Conservation (phyloP, 2,888 invertebrate species). For the Crepidodera aurea region DNA sequence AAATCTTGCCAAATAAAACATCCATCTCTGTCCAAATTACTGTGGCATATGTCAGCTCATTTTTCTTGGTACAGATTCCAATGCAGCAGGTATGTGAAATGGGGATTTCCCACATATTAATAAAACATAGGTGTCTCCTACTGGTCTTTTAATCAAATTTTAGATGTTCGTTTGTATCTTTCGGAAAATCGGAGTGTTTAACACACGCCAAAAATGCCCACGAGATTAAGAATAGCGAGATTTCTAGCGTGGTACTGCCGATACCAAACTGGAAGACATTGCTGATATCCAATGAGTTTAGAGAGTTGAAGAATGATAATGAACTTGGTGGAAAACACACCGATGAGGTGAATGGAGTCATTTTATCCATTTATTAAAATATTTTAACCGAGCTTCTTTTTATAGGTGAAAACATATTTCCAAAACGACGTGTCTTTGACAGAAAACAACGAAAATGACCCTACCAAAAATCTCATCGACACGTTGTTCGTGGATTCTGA, state of each 20-base stretch:
- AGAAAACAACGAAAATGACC: background rate
- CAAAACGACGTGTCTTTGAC: constrained; percentile 12
- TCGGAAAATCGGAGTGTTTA: constrained; percentile 70
- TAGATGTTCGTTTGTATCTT: constrained; percentile 75
- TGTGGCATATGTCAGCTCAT: constrained; percentile 72
- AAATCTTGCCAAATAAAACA: constrained; percentile 65
- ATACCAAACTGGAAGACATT: constrained; percentile 54
- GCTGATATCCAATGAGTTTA: constrained; percentile 51
- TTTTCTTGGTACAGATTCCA: constrained; percentile 76
- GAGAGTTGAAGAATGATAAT: constrained; percentile 36
- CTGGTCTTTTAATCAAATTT: background rate
- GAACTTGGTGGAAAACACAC: constrained; percentile 38
- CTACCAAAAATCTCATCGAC: constrained; percentile 15
- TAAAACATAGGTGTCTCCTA: no score
- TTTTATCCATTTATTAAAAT: background rate
- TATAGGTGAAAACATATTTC: constrained; percentile 9
- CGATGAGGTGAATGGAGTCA: constrained; percentile 30
- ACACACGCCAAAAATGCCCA: constrained; percentile 72
- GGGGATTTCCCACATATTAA: no score
- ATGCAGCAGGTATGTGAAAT: constrained; percentile 63
- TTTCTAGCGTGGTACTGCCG: constrained; percentile 55
- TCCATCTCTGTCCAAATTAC: constrained; percentile 64
- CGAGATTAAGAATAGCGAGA: constrained; percentile 64
- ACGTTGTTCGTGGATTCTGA: constrained; percentile 34
- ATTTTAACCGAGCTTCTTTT: background rate